A percentile compares a stretch with the other conserved stretches of the same genome.
Evolutionary conservation across 1,140 invertebrate genomes (phyloP).

Genomic region (Pogonomyrmex californicus): DNA sequence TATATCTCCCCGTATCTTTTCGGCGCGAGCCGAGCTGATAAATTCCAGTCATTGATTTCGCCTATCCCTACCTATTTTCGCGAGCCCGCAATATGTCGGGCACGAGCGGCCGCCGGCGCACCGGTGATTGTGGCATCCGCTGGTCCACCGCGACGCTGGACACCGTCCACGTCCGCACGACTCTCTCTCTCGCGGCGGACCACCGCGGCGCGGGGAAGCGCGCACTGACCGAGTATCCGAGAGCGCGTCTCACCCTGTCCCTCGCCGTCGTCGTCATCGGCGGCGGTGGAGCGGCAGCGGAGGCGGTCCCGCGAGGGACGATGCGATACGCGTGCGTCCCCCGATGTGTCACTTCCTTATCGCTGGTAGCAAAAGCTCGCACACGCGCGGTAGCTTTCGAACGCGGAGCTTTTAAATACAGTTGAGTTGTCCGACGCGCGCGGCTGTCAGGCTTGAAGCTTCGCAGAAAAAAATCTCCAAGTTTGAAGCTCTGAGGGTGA

Average conservation of each 20-base stretch:
- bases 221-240: conserved; percentile 38
- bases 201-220: conserved; percentile 34
- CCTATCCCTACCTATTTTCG: conserved; percentile 29
- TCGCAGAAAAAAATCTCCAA: background rate
- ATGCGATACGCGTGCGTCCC: conserved; percentile 40
- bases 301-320: background rate
- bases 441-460: too few species aligned
- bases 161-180: conserved; percentile 9
- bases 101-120: conserved; percentile 6
- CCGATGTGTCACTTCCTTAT: background rate
- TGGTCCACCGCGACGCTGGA: conserved; percentile 3
- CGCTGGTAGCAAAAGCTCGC: background rate
- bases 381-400: conserved; percentile 4
- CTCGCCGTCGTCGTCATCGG: background rate
- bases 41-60: conserved; percentile 12
- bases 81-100: conserved; percentile 45
- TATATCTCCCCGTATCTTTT: background rate
- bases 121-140: conserved; percentile 32
- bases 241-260: conserved; percentile 1
- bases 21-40: background rate
- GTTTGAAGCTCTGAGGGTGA: background rate
- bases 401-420: background rate
- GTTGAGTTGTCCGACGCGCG: background rate
- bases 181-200: background rate
- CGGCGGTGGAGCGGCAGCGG: background rate